phyloP scores from a whole-genome alignment of 2,797 vertebrate species.

The Glyptemys insculpta region DNA sequence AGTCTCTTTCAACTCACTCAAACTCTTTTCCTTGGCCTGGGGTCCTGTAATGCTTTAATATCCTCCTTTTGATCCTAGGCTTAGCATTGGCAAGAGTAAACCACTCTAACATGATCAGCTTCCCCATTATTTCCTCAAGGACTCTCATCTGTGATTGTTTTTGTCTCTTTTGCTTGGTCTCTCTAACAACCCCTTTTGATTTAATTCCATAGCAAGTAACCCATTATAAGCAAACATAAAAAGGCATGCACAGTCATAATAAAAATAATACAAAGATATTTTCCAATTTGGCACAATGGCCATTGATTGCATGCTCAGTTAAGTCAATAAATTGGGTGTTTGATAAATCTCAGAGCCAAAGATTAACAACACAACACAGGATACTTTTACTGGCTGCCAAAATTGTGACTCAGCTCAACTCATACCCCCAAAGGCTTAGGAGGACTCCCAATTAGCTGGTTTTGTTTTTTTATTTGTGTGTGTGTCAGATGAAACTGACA shows the following conservation, averaged over 20 bases:
- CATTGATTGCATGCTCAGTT: neutral
- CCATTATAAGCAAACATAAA: neutral
- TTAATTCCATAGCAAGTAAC: neutral
- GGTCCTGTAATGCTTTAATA: neutral
- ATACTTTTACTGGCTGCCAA: neutral
- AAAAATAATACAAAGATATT: neutral
- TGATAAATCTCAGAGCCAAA: neutral
- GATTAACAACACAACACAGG: neutral
- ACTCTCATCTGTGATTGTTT: neutral
- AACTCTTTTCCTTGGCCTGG: neutral
- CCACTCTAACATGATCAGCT: neutral
- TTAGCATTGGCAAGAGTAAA: neutral
- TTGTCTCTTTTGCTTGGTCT: neutral
- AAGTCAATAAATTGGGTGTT: neutral
- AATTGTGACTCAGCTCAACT: neutral
- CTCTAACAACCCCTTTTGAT: neutral
- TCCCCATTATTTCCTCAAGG: neutral
- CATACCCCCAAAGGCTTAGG: accelerated
- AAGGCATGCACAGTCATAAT: accelerated
- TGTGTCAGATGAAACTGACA: neutral
- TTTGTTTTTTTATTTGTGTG: neutral
- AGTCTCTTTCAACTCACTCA: neutral
- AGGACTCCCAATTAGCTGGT: neutral
- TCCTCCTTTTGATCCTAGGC: neutral
- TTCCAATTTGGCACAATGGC: neutral